These are phyloP conservation scores for Brachyhypopomus gauderio DNA, from an alignment of 2,113 vertebrate genomes.

Conservation along the genomic window DNA sequence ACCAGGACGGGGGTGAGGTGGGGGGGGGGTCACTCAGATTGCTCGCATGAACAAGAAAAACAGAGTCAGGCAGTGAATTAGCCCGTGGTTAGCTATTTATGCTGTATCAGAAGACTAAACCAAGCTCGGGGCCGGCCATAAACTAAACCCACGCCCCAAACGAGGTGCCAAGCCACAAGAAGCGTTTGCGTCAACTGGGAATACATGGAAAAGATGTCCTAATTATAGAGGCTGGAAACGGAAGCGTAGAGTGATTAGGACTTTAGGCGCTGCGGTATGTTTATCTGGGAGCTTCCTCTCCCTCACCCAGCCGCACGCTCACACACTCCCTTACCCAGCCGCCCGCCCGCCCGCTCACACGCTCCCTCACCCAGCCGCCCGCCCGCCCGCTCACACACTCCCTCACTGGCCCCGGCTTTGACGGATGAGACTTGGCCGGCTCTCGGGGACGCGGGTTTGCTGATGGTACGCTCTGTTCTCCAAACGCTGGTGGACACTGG, in stretches of 20 bases:
- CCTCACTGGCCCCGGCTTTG: constrained; percentile 66
- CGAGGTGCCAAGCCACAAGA: constrained; percentile 99
- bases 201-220: constrained; percentile 94
- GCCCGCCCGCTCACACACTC: too few species aligned
- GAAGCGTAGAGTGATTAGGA: constrained; percentile 94
- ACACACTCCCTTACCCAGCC: constrained; percentile 61
- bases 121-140: constrained; percentile 89
- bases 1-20: background rate
- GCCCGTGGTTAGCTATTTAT: constrained; percentile 94
- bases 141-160: constrained; percentile 96
- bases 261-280: constrained; percentile 94
- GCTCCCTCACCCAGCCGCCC: constrained; percentile 56
- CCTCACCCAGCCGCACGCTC: constrained; percentile 66
- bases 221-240: constrained; percentile 99
- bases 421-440: constrained; percentile 81
- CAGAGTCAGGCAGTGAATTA: constrained; percentile 73
- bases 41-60: constrained; percentile 63
- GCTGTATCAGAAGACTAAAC: constrained; percentile 95
- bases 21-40: constrained; percentile 49
- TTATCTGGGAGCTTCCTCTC: constrained; percentile 98
- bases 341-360: constrained; percentile 63
- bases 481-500: constrained; percentile 71
- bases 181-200: constrained; percentile 99
- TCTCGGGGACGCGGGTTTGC: constrained; percentile 76
- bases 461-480: constrained; percentile 81